These are phyloP conservation scores for Cossypha heuglini DNA, from an alignment of 2,797 vertebrate genomes.

Conservation along the genomic window DNA sequence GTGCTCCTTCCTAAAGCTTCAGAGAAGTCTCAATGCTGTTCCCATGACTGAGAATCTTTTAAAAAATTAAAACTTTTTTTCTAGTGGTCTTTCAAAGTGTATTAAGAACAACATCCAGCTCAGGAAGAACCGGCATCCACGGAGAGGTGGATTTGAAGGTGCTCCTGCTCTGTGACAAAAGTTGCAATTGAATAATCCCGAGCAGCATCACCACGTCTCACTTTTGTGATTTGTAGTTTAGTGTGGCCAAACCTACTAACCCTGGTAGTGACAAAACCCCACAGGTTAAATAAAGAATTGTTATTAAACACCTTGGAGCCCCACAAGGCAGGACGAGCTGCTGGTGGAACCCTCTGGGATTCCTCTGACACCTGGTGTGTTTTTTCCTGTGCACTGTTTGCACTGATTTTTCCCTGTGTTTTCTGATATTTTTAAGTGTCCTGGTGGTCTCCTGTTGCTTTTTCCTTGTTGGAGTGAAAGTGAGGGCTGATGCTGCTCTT, in stretches of 20 bases:
- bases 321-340: fast-evolving
- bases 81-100: not conserved
- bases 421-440: not conserved
- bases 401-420: not conserved
- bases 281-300: fast-evolving
- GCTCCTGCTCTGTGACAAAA: not conserved
- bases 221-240: fast-evolving
- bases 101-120: not conserved
- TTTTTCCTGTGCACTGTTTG: not conserved
- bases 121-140: not conserved
- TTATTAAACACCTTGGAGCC: not conserved
- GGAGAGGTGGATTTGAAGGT: fast-evolving
- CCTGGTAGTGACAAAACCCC: not conserved
- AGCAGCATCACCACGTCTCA: not conserved
- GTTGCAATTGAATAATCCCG: fast-evolving
- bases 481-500: not conserved
- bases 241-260: not conserved
- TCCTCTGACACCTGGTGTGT: not conserved
- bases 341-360: not conserved
- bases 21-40: not conserved
- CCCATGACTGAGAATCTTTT: not conserved
- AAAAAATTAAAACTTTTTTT: not conserved
- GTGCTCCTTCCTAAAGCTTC: not conserved
- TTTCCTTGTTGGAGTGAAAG: not conserved
- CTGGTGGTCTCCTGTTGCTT: not conserved